These are phyloP conservation scores for Bursaphelenchus mucronatus DNA, from an alignment of 1,140 invertebrate species.

Conservation along the genomic window DNA sequence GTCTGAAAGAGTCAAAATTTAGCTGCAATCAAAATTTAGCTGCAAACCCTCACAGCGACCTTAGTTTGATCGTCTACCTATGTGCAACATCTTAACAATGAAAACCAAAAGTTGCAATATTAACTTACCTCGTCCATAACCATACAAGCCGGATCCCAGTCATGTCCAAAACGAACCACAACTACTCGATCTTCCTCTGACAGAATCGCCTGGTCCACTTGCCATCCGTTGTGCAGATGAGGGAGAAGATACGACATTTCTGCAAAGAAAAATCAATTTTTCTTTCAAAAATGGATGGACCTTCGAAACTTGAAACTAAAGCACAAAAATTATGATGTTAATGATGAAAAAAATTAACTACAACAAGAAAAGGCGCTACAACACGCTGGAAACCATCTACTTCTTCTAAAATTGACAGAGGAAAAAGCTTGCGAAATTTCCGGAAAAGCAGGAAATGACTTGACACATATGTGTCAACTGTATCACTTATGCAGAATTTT, in stretches of 20 bases:
- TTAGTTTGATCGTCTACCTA: neutral
- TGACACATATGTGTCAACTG: no score
- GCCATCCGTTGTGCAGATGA: slow-evolving; percentile 98
- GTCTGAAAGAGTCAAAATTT: slow-evolving; percentile 55
- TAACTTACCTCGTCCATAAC: slow-evolving; percentile 91
- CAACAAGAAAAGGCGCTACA: no score
- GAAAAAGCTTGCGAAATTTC: no score
- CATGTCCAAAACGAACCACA: slow-evolving; percentile 94
- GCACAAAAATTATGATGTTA: no score
- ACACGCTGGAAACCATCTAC: no score
- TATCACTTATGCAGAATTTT: no score
- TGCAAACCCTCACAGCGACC: slow-evolving; percentile 13
- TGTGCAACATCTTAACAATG: neutral
- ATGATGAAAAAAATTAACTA: no score
- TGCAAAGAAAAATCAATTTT: no score
- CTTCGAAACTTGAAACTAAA: no score
- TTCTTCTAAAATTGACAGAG: no score
- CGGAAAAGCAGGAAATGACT: no score
- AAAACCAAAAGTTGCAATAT: neutral
- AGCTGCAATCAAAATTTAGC: neutral
- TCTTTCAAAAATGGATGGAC: no score
- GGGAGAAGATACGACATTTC: slow-evolving; percentile 96
- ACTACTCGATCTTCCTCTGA: slow-evolving; percentile 96
- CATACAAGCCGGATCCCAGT: slow-evolving; percentile 99
- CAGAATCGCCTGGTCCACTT: slow-evolving; percentile 89